A percentile compares a stretch with the other conserved stretches of the same genome.
Conservation (phyloP, 2,113 vertebrate genomes). For the Acanthochromis polyacanthus region DNA sequence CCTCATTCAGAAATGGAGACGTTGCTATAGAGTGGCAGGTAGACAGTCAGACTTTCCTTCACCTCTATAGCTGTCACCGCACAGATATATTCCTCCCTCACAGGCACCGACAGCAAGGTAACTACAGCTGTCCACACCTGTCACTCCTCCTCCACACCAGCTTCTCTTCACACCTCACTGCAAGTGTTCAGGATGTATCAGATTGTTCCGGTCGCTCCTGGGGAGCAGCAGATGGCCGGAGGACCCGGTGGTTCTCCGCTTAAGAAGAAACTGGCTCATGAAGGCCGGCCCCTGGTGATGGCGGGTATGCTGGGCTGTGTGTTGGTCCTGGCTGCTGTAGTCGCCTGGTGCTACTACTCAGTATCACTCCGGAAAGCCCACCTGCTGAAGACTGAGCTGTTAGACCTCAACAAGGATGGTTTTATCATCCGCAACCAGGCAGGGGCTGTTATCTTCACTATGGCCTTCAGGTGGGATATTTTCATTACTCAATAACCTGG, state of each 20-base stretch:
- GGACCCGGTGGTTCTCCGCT: slow-evolving; percentile 80
- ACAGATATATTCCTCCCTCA: neutral
- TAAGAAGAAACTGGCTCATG: slow-evolving; percentile 83
- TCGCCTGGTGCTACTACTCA: slow-evolving; percentile 94
- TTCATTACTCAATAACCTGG: neutral
- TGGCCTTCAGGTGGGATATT: slow-evolving; percentile 89
- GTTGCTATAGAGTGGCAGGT: slow-evolving; percentile 29
- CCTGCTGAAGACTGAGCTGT: slow-evolving; percentile 85
- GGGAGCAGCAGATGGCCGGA: slow-evolving; percentile 66
- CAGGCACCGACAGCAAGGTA: slow-evolving; percentile 16
- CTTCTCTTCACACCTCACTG: neutral
- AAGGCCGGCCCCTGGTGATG: slow-evolving; percentile 83
- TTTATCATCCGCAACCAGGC: slow-evolving; percentile 91
- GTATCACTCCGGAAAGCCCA: slow-evolving; percentile 89
- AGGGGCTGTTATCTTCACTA: slow-evolving; percentile 88
- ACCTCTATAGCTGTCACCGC: neutral
- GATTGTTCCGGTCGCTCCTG: slow-evolving; percentile 80
- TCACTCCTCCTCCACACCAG: slow-evolving; percentile 4
- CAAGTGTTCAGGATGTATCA: slow-evolving; percentile 81
- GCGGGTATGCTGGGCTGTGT: slow-evolving; percentile 83
- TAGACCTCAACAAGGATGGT: slow-evolving; percentile 90
- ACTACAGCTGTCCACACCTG: slow-evolving; percentile 3
- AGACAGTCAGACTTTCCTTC: slow-evolving; percentile 19
- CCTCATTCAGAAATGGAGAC: slow-evolving; percentile 33
- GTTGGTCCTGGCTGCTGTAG: slow-evolving; percentile 87